Base-by-base conservation (phyloP, 2,888 invertebrate genomes). In the Steinernema carpocapsae region DNA sequence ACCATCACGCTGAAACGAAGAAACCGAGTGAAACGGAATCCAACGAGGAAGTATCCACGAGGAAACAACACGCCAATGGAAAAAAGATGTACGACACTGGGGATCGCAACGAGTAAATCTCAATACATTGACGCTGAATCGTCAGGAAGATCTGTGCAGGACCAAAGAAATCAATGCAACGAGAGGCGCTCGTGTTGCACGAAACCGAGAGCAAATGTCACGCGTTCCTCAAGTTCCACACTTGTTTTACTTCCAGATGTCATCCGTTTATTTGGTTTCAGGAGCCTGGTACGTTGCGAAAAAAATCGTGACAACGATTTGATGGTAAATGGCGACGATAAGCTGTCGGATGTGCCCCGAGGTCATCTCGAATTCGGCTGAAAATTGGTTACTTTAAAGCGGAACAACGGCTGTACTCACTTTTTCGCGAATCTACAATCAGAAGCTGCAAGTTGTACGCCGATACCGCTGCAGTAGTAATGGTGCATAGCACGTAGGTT, bases 371-470 rank as follows among this genome's bases (percentile, higher is more conserved):
- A 24, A 26, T 22, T 56, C 56, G 7, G 56, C 56, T 56, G 26
- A 56, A 56, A 56, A 10, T 12, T 10, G n/a, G 3, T 43, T 14
- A 43, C 48, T 12, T 10, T 56, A 10, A 56, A 26, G 26, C 22
- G 22, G 56, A 14, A 22, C 3, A 26, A 22, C 12, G 14, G 3
- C 2, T 19, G 56, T 6, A 56, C 56, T 22, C 70, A 42, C 43
- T 51, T 42, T 71, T 74, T 2, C 26, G 4, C 48, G 72, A 72
- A 52, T 72, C 71, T 17, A 73, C 64, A 42, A 79, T 73, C 43
- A 79, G 64, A 22, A 76, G 74, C 64, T 79, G 77, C 51, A 79
- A 43, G 74, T 78, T 76, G 7, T 76, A 51, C n/a, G 37, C 3
- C 24, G 74, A 74, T 12, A 59, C n/a, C 7, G 37, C 7, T 6